Base-by-base conservation (phyloP, 2,113 vertebrate species). In the Takifugu bimaculatus region DNA sequence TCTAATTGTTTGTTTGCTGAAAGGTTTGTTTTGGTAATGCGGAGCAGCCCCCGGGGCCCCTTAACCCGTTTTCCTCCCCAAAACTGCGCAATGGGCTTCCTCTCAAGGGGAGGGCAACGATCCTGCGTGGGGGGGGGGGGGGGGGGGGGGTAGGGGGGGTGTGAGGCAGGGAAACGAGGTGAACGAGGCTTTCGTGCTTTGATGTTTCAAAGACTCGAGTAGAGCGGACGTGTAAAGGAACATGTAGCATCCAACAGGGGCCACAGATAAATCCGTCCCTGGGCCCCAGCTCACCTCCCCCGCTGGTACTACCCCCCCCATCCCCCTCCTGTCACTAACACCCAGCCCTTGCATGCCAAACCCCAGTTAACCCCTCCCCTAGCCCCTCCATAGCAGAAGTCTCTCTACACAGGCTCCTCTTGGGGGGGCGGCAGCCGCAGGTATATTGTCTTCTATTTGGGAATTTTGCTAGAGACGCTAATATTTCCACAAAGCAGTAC, bases 1-100 rank as follows among this genome's bases (percentile, higher is more conserved):
- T 79, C 66, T 90, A 90, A 90, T 87, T 91, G 86, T 87, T 88
- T 89, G 87, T 90, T 88, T 90, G 84, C 81, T 87, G 81, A 89
- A 86, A 87, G 85, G 82, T 89, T 89, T 88, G 88, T 86, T 90
- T 88, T 87, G 77, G 82, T 89, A 85, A 88, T 87, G 81, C 73
- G 65, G 74, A 87, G 77, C 71, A 77, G 83, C 85, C 87, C 83
- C 67, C 53, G 76, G 83, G 83, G 82, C 66, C 64, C 75, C 78
- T 75, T 62, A 77, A 79, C 82, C 74, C 62, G n/a, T 74, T 79
- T 80, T 64, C 63, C 57, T 47, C 45, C 68, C 68, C 70, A 79
- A 86, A 82, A 80, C 81, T 79, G 81, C 63, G 20, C 80, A 74
- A 74, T 51, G 35, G 53, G 65, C 77, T 71, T 68, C 48, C 51